Evolutionary conservation across 2,797 vertebrate species (phyloP).

Genomic region (Merluccius polli): DNA sequence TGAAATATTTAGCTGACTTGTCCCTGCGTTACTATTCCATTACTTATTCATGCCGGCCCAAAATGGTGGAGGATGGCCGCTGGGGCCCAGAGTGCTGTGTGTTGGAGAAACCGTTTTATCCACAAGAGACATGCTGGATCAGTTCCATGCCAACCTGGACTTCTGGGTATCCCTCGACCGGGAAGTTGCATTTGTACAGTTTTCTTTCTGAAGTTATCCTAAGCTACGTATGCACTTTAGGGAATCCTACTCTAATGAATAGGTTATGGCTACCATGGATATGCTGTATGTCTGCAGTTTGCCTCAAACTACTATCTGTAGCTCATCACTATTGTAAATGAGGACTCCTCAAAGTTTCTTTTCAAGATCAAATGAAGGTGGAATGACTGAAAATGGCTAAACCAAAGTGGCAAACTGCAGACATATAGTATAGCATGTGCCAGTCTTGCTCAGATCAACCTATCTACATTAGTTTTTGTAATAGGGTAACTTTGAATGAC

Average conservation of each 20-base stretch:
- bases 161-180: conserved; percentile 34
- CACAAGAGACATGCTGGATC: conserved; percentile 43
- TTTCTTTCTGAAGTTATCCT: not conserved
- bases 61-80: conserved; percentile 52
- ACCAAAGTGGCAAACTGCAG: not conserved
- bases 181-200: conserved; percentile 26
- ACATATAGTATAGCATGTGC: not conserved
- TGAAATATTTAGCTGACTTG: conserved; percentile 62
- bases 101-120: conserved; percentile 37
- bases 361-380: conserved; percentile 1
- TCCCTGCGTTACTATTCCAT: conserved; percentile 50
- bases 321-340: not conserved
- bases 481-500: not conserved
- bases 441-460: not conserved
- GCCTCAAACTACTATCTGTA: not conserved
- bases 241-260: not conserved
- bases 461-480: not conserved
- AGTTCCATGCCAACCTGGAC: conserved; percentile 43
- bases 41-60: conserved; percentile 63
- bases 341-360: not conserved
- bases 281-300: not conserved
- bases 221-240: not conserved
- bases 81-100: conserved; percentile 45
- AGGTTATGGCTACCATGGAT: not conserved
- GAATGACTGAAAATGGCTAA: not conserved